phyloP scores from a whole-genome alignment of 2,113 vertebrate genomes.

The Forbesichthys agassizii region DNA sequence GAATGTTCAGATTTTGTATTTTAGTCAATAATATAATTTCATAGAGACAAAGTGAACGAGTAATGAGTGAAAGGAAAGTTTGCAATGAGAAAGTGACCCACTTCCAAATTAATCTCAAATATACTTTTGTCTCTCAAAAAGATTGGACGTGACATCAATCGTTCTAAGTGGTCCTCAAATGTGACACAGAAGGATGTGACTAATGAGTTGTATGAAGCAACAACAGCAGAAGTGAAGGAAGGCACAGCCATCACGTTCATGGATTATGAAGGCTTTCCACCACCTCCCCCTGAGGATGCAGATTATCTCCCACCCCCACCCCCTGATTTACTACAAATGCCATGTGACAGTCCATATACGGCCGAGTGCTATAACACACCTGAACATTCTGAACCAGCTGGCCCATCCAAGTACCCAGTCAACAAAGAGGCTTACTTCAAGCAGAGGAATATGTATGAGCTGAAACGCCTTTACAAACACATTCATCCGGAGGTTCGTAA shows the following conservation, averaged over 20 bases:
- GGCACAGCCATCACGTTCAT: constrained; percentile 42
- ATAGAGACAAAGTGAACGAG: not conserved
- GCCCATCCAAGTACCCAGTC: constrained; percentile 54
- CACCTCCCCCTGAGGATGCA: constrained; percentile 66
- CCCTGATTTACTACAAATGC: constrained; percentile 78
- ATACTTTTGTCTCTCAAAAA: constrained; percentile 75
- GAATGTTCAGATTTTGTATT: not conserved
- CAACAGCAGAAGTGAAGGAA: constrained; percentile 45
- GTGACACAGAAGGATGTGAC: constrained; percentile 65
- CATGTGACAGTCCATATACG: constrained; percentile 68
- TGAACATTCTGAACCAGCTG: constrained; percentile 63
- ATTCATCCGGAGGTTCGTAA: constrained; percentile 86
- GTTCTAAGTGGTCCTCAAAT: constrained; percentile 75
- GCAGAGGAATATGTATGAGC: constrained; percentile 81
- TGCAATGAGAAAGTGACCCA: not conserved
- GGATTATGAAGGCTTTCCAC: constrained; percentile 69
- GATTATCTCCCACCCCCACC: constrained; percentile 81
- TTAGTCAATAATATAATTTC: not conserved
- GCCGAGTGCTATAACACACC: constrained; percentile 73
- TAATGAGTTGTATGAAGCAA: constrained; percentile 60
- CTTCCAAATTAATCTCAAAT: constrained; percentile 28
- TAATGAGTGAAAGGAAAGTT: not conserved
- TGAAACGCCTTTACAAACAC: constrained; percentile 84
- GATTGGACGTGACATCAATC: constrained; percentile 80
- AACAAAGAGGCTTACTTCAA: constrained; percentile 79